A percentile compares a stretch with the other conserved stretches of the same genome.
Evolutionary conservation across 2,888 invertebrate species (phyloP).

Genomic region (Hofmannophila pseudospretella): DNA sequence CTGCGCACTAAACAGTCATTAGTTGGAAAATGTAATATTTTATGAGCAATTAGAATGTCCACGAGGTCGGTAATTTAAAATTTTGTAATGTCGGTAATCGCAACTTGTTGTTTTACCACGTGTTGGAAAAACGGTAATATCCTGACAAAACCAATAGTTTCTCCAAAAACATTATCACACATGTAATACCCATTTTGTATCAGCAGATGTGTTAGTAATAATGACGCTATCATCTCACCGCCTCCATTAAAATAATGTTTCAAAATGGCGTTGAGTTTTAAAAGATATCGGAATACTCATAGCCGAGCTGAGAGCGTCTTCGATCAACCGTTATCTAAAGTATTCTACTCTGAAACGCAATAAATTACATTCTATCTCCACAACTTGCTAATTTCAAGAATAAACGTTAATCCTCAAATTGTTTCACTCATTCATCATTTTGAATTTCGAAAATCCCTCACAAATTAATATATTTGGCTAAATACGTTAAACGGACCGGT

Average conservation of each 20-base stretch:
- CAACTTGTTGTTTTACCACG: background rate
- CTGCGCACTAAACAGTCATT: conserved; percentile 14
- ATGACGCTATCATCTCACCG: conserved; percentile 26
- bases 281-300: conserved; percentile 41
- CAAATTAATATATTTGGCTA: background rate
- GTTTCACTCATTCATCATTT: background rate
- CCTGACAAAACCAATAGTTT: too few species aligned
- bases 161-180: background rate
- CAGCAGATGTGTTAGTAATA: conserved; percentile 35
- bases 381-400: conserved; percentile 36
- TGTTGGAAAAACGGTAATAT: too few species aligned
- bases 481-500: background rate
- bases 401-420: conserved; percentile 3
- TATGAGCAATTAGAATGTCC: conserved; percentile 37
- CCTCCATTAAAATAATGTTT: conserved; percentile 58
- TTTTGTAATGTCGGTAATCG: background rate
- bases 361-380: conserved; percentile 28
- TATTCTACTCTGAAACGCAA: conserved; percentile 24
- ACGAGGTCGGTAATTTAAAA: conserved; percentile 12
- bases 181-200: background rate
- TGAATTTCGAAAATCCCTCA: background rate
- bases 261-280: conserved; percentile 46
- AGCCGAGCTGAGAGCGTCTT: conserved; percentile 41
- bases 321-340: conserved; percentile 57
- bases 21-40: conserved; percentile 21